Percentiles rank a stretch among this genome's conserved stretches.
Conservation (phyloP, 1,140 invertebrate species). For the Drosophila ogumai region DNA sequence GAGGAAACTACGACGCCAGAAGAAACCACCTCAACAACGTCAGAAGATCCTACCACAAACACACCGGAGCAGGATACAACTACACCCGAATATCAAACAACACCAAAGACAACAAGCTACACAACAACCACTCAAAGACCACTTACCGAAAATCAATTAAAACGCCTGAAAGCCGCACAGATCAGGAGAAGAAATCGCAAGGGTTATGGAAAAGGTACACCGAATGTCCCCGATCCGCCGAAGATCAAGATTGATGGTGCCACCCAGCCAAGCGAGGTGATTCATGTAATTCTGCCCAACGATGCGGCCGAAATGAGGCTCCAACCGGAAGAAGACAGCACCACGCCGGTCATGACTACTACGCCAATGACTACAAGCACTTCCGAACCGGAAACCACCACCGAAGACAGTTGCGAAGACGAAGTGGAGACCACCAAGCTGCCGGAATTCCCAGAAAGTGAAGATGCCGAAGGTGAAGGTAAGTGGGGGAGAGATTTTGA, state of each 20-base stretch:
- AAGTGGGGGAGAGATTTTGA: neutral
- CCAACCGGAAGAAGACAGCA: constrained; percentile 21
- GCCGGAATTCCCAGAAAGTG: constrained; percentile 8
- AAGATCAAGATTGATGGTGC: constrained; percentile 57
- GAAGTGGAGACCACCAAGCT: constrained; percentile 35
- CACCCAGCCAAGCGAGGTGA: constrained; percentile 61
- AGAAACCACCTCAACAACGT: neutral
- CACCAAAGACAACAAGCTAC: constrained; percentile 1
- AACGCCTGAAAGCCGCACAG: constrained; percentile 7
- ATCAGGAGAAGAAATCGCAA: constrained; percentile 7
- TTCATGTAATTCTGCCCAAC: constrained; percentile 47
- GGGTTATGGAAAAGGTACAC: neutral
- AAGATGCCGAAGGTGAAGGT: constrained; percentile 37
- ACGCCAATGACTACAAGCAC: constrained; percentile 25
- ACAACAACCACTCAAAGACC: constrained; percentile 3
- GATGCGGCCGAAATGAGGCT: constrained; percentile 20
- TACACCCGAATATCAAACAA: neutral
- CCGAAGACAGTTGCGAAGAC: constrained; percentile 27
- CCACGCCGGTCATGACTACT: constrained; percentile 7
- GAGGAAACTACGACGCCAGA: neutral
- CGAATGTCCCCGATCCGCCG: constrained; percentile 57
- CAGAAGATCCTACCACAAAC: constrained; percentile 4
- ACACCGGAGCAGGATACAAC: constrained; percentile 6
- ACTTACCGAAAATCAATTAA: constrained; percentile 6
- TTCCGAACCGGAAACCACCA: constrained; percentile 35